Evolutionary conservation across 2,797 vertebrate genomes (phyloP), one percentile per base, ranked within the genome.

Genomic region (Neomorphus geoffroyi): DNA sequence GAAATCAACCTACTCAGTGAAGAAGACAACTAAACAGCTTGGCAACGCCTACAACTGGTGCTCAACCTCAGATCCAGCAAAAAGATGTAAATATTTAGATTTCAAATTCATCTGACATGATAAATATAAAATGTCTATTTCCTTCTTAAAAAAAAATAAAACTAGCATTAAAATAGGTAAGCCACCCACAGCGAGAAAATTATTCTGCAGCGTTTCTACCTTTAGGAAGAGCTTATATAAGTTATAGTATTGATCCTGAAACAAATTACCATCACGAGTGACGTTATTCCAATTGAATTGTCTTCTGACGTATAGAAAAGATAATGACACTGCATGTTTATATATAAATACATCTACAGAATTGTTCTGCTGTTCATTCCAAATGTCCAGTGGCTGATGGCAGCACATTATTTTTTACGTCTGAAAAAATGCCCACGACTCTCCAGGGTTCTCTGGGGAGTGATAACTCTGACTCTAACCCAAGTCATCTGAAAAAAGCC

Each of bases 11-110:
- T 71, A 86, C 92, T 87, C 94, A 24, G 69, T 3, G 54, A 64
- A 89, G 77, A 80, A 91, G 89, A 91, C 85, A 91, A 93, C 84
- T 48, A 71, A 94, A 95, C 96, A 96, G 91, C 94, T 93, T 94
- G 84, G 79, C 66, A 88, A 97, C 84, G 80, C 95, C 92, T 88
- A 94, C 95, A 91, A 87, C 74, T 88, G 78, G 78, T 97, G 91
- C 92, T 94, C 90, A 96, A 95, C 94, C 92, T 82, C 87, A 66
- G 92, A 94, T 93, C 84, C 92, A 94, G 92, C 10, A 26, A 90
- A 78, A 90, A 93, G 92, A 96, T 85, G 95, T 96, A 97, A 96
- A 96, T 96, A 96, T 96, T 97, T 97, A 86, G 92, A 96, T 97
- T 95, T 94, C 87, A 17, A 96, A 89, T 96, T 94, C 87, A 92